phyloP scores from a whole-genome alignment of 2,888 invertebrate genomes.

The Agonopterix subpropinquella region DNA sequence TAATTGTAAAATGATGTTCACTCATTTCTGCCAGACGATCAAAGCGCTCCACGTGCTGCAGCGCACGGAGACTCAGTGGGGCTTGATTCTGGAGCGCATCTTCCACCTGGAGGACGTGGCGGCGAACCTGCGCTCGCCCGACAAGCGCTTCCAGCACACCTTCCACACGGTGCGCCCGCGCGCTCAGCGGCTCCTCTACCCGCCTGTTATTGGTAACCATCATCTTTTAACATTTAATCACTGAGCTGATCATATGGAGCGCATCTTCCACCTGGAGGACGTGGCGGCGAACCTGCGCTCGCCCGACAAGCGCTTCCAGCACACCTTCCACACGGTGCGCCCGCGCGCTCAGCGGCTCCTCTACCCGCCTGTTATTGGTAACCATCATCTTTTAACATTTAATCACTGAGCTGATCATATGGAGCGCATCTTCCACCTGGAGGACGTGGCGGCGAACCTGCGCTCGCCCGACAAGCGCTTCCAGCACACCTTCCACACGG shows the following conservation, averaged over 20 bases:
- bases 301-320: slow-evolving; percentile 75
- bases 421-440: slow-evolving; percentile 85
- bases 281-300: slow-evolving; percentile 83
- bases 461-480: slow-evolving; percentile 74
- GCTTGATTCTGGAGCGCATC: slow-evolving; percentile 85
- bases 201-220: slow-evolving; percentile 77
- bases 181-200: slow-evolving; percentile 77
- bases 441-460: slow-evolving; percentile 90
- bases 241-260: slow-evolving; percentile 62
- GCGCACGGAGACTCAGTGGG: slow-evolving; percentile 96
- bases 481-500: slow-evolving; percentile 82
- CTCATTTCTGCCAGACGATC: slow-evolving; percentile 75
- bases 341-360: slow-evolving; percentile 75
- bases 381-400: slow-evolving; percentile 4
- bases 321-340: slow-evolving; percentile 81
- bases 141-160: slow-evolving; percentile 78
- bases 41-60: slow-evolving; percentile 94
- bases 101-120: slow-evolving; percentile 92
- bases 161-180: slow-evolving; percentile 79
- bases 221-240: not conserved
- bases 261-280: slow-evolving; percentile 91
- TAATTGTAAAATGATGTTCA: slow-evolving; percentile 7
- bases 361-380: slow-evolving; percentile 81
- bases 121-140: slow-evolving; percentile 79
- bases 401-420: slow-evolving; percentile 33